Base-by-base conservation (phyloP, 2,888 invertebrate genomes). In the Choristoneura rosaceana region DNA sequence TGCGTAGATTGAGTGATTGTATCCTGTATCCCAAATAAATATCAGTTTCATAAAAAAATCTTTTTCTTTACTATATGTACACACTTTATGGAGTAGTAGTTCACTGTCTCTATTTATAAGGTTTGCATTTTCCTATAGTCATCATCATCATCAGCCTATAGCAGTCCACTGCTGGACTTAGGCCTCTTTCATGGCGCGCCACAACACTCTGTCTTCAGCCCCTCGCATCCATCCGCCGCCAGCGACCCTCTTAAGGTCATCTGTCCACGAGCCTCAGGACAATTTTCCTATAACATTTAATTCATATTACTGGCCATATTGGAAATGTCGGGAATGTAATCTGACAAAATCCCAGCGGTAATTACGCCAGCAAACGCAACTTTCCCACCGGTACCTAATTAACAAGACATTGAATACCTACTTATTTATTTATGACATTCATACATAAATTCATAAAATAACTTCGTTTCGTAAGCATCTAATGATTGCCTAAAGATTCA, bases 11-110 rank as follows among this genome's bases (percentile, higher is more conserved):
- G 25, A 25, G 45, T n/a, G 43, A 33, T n/a, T 45, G 12, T n/a
- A 14, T 38, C 43, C 15, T 41, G 25, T 52, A 3, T 43, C 60
- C 52, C 1, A 45, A 70, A 65, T 70, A 70, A 70, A 70, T 52
- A n/a, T 43, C 14, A 52, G 33, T 60, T 65, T 52, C 9, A 17
- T 66, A 43, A 47, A 34, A 9, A 59, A 67, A 33, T 14, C 25
- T 5, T 33, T 66, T n/a, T 55, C 2, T 12, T 17, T 45, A 33
- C 34, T 10, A n/a, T n/a, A n/a, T n/a, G 1, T 9, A 52, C 7
- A 52, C 52, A 14, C 9, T 9, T 3, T 43, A 43, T 43, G 12
- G 43, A 12, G 43, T 43, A 9, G 9, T 41, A 43, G 43, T 43
- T 43, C 12, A 10, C 0, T 43, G 12, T 4, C 43, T 43, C 0